These are phyloP conservation scores for Drosophila buzzatii DNA, from an alignment of 2,888 invertebrate species.

Conservation along the genomic window DNA sequence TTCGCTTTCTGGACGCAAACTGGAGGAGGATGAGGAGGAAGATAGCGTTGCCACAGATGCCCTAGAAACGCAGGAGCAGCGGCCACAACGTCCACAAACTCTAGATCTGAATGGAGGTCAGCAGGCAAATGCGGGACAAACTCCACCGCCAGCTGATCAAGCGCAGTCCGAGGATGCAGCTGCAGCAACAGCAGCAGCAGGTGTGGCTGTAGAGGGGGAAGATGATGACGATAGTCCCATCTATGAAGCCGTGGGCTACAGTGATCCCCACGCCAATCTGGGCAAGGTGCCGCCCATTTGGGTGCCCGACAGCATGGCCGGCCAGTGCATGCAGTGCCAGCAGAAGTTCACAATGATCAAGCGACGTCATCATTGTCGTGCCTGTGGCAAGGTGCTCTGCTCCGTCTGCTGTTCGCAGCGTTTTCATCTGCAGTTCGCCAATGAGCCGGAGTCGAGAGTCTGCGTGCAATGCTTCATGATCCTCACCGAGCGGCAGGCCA, in stretches of 20 bases:
- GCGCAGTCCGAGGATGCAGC: background rate
- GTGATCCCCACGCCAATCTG: constrained; percentile 85
- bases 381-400: constrained; percentile 93
- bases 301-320: constrained; percentile 94
- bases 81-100: constrained; percentile 83
- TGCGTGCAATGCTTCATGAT: constrained; percentile 90
- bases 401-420: constrained; percentile 91
- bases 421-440: constrained; percentile 90
- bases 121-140: constrained; percentile 80
- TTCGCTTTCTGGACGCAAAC: constrained; percentile 63
- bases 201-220: background rate
- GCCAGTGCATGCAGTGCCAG: constrained; percentile 93
- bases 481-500: constrained; percentile 85
- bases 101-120: constrained; percentile 78
- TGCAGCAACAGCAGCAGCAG: background rate
- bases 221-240: constrained; percentile 65
- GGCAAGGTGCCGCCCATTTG: constrained; percentile 93
- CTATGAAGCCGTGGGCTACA: constrained; percentile 81
- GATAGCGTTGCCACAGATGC: constrained; percentile 44
- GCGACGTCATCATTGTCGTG: constrained; percentile 94
- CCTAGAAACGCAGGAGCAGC: constrained; percentile 53
- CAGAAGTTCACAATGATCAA: constrained; percentile 92
- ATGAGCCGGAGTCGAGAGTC: constrained; percentile 91
- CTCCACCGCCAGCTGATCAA: constrained; percentile 71
- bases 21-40: constrained; percentile 55